Evolutionary conservation across 2,797 vertebrate species (phyloP).

Genomic region (Arctocebus calabarensis): DNA sequence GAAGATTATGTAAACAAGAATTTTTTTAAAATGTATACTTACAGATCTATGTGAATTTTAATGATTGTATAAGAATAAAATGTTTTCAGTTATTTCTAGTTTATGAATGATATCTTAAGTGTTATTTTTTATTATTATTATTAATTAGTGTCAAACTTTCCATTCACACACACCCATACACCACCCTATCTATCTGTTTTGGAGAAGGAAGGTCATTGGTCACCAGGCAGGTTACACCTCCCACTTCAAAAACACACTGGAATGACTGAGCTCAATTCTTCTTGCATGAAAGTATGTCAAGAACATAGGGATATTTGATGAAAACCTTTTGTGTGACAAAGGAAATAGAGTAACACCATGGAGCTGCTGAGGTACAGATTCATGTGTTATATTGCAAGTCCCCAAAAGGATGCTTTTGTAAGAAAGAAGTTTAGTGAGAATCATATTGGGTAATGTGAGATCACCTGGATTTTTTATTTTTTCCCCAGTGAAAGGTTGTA

Average conservation of each 20-base stretch:
- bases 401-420: background rate
- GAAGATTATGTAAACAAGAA: too few species aligned
- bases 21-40: too few species aligned
- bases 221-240: background rate
- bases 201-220: background rate
- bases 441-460: background rate
- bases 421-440: background rate
- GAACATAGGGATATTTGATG: background rate
- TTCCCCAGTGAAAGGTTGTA: background rate
- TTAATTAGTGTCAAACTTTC: background rate
- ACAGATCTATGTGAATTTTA: too few species aligned
- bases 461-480: background rate
- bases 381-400: background rate
- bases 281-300: background rate
- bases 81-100: background rate
- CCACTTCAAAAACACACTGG: background rate
- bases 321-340: background rate
- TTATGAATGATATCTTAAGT: background rate
- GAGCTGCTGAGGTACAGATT: background rate
- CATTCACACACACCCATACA: too few species aligned
- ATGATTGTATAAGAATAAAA: background rate
- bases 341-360: background rate
- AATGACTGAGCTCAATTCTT: background rate
- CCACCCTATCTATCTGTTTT: background rate
- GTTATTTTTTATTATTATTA: background rate